Base-by-base conservation (phyloP, 1,140 invertebrate species). In the Akabosia matsudoensis region DNA sequence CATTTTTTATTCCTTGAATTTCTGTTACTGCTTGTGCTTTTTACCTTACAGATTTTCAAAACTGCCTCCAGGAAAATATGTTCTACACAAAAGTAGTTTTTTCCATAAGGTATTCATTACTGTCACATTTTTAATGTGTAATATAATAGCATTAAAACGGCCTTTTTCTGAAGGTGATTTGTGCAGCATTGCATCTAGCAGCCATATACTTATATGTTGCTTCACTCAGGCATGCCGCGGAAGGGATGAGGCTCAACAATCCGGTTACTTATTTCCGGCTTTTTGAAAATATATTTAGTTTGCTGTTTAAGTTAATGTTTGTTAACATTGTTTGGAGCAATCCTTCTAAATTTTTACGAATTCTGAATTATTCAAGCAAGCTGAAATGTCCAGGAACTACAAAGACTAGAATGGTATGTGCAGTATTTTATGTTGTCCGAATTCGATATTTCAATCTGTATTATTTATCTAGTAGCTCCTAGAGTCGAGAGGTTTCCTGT, bases 181-280 rank as follows among this genome's bases (percentile, higher is more conserved):
- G 28, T 31, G 61, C 3, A n/a, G 22, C 22, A 30, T 10, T 10
- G 14, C 61, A 67, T n/a, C n/a, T 30, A 7, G 26, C 31, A 10
- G 24, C 61, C 24, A 31, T 67, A 30, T 31, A 4, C 10, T 7
- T 28, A 2, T 67, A 67, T 30, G 28, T 7, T 4, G 10, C 30
- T 2, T 28, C 61, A 13, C n/a, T 67, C 7, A 28, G 30, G 22
- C 24, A 67, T 30, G 24, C 61, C 28, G 28, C 31, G 22, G 61
- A 30, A 30, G 61, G 61, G n/a, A 28, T 67, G 61, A 18, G 28
- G 61, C 10, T 30, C 61, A 4, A 24, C 61, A 67, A 31, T 67
- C 28, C n/a, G n/a, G n/a, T n/a, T n/a, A 67, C 61, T 16, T 67
- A 67, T 31, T 67, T 67, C 30, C 28, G 30, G n/a, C 61, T 67